These are phyloP conservation scores for Bradypodion pumilum DNA, from an alignment of 2,797 vertebrate genomes.

Conservation along the genomic window DNA sequence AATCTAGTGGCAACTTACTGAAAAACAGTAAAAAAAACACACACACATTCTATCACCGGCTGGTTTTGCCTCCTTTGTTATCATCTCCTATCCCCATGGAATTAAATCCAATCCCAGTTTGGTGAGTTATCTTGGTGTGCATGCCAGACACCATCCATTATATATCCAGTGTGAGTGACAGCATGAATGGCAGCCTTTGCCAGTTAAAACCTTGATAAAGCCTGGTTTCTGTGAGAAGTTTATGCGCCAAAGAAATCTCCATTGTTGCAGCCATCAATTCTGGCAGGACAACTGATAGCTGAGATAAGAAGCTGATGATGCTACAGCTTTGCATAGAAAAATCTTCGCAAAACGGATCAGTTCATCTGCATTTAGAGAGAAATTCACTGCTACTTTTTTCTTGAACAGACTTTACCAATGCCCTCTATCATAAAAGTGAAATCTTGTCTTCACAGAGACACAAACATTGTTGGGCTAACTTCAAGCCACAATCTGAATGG, in stretches of 20 bases:
- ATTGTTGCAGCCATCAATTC: constrained; percentile 82
- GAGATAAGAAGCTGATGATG: constrained; percentile 77
- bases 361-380: constrained; percentile 83
- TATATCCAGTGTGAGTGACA: constrained; percentile 75
- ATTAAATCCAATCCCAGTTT: constrained; percentile 72
- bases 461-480: neutral
- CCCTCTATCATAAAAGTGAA: neutral
- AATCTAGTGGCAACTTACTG: constrained; percentile 47
- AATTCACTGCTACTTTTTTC: constrained; percentile 78
- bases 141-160: constrained; percentile 82
- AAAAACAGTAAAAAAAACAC: constrained; percentile 52
- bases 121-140: constrained; percentile 85
- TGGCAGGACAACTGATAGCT: constrained; percentile 78
- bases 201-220: constrained; percentile 81
- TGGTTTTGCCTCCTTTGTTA: constrained; percentile 71
- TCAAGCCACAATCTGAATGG: neutral
- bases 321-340: constrained; percentile 60
- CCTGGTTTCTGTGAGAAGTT: constrained; percentile 66
- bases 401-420: constrained; percentile 36
- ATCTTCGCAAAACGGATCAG: constrained; percentile 68
- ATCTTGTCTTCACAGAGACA: neutral
- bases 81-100: constrained; percentile 48
- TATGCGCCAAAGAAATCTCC: constrained; percentile 69
- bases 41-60: constrained; percentile 74
- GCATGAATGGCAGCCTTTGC: constrained; percentile 83